Conservation (phyloP, 2,888 invertebrate genomes). For the Brachycybe producta region DNA sequence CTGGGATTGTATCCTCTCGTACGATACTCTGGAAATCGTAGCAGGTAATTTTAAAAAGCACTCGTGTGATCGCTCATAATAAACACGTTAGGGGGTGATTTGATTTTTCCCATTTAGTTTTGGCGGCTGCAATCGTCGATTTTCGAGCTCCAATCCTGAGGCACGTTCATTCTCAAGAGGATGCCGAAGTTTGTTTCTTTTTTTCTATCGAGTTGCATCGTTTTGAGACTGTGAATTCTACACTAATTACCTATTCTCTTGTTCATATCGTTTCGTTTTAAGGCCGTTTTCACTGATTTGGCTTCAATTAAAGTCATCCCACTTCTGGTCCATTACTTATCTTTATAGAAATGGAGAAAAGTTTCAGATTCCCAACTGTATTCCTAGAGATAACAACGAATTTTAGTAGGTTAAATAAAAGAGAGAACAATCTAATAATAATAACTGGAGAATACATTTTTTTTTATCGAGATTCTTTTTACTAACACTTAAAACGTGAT, state of each 20-base stretch:
- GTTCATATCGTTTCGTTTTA: slow-evolving; percentile 24
- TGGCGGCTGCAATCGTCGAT: slow-evolving; percentile 70
- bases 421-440: too few relatives aligned
- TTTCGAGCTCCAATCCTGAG: slow-evolving; percentile 47
- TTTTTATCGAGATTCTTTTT: too few relatives aligned
- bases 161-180: slow-evolving; percentile 23
- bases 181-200: too few relatives aligned
- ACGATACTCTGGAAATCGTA: slow-evolving; percentile 79
- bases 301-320: slow-evolving; percentile 77
- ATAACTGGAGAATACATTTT: too few relatives aligned
- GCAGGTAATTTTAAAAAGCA: slow-evolving; percentile 38
- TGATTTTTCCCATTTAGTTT: slow-evolving; percentile 18
- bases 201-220: too few relatives aligned
- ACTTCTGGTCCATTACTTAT: slow-evolving; percentile 39
- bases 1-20: slow-evolving; percentile 86
- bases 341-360: neutral
- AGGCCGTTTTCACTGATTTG: slow-evolving; percentile 70
- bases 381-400: too few relatives aligned
- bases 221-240: neutral
- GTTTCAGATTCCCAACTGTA: too few relatives aligned
- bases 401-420: too few relatives aligned
- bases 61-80: neutral
- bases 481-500: too few relatives aligned
- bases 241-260: neutral
- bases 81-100: neutral